Evolutionary conservation across 1,140 invertebrate species (phyloP), one percentile per base, ranked within the genome.

Genomic region (Achatina immaculata): DNA sequence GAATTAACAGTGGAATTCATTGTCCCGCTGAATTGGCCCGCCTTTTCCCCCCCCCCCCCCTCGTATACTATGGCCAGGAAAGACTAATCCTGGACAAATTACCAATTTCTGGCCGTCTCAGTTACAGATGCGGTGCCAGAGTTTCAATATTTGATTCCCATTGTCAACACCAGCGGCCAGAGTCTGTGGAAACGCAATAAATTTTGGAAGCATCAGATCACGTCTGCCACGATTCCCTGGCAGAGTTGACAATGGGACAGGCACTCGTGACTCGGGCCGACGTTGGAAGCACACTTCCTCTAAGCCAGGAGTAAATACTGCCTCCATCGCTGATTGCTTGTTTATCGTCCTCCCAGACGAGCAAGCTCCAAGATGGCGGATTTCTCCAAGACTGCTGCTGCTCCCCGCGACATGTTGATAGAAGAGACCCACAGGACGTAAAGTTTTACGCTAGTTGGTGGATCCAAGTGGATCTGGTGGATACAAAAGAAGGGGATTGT

Each of bases 81-180:
- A 0, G n/a, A 31, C 58, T 62, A 62, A 62, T 62, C 58, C 58
- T 58, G 58, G 58, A 62, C 58, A 62, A 62, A 62, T 62, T 62
- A 62, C 58, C 58, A 62, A 62, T 62, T 62, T 62, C 58, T 62
- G 58, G 58, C 58, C 58, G 58, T 28, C 58, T 62, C 58, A 62
- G n/a, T 62, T 62, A 62, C 58, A 62, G 58, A 62, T 62, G 58
- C 58, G 28, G 28, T 31, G 58, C 58, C 58, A 62, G 58, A 62
- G 58, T 62, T 62, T 62, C 58, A 62, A 62, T 62, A 62, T 62
- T 62, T 62, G 58, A 62, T 62, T 28, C 58, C 58, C 31, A 62
- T 62, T 62, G 58, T 62, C 58, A 62, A 62, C 16, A 62, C 7
- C 6, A 28, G 58, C 58, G n/a, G n/a, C n/a, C 58, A 62, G 58